These are phyloP conservation scores for Heliopora coerulea DNA, from an alignment of 92 coral and sea anemone genomes.

Conservation along the genomic window DNA sequence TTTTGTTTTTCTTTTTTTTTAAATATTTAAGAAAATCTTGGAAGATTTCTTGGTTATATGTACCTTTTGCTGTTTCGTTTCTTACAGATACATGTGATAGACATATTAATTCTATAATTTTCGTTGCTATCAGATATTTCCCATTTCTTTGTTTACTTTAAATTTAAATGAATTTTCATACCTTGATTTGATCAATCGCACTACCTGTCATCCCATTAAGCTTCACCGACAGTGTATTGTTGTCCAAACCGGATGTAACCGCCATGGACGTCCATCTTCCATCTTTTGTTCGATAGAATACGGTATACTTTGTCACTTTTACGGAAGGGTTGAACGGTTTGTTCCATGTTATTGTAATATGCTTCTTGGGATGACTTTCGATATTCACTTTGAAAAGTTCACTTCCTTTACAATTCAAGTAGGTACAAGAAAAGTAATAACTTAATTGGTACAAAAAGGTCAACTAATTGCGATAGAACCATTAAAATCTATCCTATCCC, in stretches of 20 bases:
- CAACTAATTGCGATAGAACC: no score
- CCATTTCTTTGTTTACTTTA: not conserved
- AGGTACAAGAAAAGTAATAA: not conserved
- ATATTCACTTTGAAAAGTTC: constrained; percentile 4
- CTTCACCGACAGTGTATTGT: constrained; percentile 17
- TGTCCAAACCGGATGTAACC: constrained; percentile 20
- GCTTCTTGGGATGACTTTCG: constrained; percentile 5
- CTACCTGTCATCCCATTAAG: constrained; percentile 19
- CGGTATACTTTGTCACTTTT: constrained; percentile 20
- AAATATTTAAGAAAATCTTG: no score
- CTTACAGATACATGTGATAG: no score
- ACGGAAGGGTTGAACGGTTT: constrained; percentile 5
- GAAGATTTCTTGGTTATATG: no score
- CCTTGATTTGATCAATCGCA: constrained; percentile 17
- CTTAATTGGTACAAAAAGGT: not conserved
- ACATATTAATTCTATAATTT: no score
- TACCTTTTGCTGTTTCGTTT: no score
- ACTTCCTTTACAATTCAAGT: not conserved
- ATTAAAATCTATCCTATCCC: no score
- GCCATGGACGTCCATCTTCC: constrained; percentile 21
- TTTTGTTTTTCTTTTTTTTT: no score
- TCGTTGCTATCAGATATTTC: no score
- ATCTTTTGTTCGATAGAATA: constrained; percentile 9
- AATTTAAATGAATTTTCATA: not conserved
- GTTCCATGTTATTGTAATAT: constrained; percentile 18